A percentile compares a stretch with the other conserved stretches of the same genome.
These are phyloP conservation scores for Pachyrhynchus sulphureomaculatus DNA, from an alignment of 1,140 invertebrate species.

Conservation along the genomic window DNA sequence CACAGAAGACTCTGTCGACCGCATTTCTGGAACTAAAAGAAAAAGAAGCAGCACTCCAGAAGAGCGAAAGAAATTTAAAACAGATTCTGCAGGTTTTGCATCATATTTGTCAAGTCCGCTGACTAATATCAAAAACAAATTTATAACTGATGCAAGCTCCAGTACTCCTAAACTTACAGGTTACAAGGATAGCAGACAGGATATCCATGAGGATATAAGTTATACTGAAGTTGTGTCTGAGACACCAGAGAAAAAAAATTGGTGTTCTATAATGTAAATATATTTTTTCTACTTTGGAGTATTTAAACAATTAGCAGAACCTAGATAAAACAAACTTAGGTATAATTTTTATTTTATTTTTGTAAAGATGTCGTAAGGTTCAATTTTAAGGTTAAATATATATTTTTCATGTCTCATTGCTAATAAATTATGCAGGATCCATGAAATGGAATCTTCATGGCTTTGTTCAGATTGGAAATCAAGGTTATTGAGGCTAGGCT, in stretches of 20 bases:
- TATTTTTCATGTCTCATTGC: too few species aligned
- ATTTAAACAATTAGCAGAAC: too few species aligned
- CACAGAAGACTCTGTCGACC: slow-evolving; percentile 31
- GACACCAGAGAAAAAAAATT: slow-evolving; percentile 35
- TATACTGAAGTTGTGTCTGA: slow-evolving; percentile 5
- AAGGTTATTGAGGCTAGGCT: too few species aligned
- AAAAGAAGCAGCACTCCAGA: slow-evolving; percentile 42
- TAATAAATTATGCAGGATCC: too few species aligned
- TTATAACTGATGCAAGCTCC: slow-evolving; percentile 33
- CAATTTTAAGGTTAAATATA: too few species aligned
- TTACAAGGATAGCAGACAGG: slow-evolving; percentile 39
- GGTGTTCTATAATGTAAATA: slow-evolving; percentile 44
- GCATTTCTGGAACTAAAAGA: slow-evolving; percentile 38
- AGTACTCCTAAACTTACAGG: slow-evolving; percentile 48
- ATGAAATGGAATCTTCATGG: too few species aligned
- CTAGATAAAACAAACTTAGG: too few species aligned
- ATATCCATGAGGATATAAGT: slow-evolving; percentile 30
- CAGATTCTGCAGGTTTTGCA: slow-evolving; percentile 37
- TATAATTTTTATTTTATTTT: too few species aligned
- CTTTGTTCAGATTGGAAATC: too few species aligned
- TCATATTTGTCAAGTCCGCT: slow-evolving; percentile 45
- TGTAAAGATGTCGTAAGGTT: too few species aligned
- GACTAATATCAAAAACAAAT: slow-evolving; percentile 37
- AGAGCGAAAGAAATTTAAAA: slow-evolving; percentile 42
- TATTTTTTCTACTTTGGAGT: neutral